Base-by-base conservation (phyloP, 2,113 vertebrate species). In the Tachycineta bicolor region DNA sequence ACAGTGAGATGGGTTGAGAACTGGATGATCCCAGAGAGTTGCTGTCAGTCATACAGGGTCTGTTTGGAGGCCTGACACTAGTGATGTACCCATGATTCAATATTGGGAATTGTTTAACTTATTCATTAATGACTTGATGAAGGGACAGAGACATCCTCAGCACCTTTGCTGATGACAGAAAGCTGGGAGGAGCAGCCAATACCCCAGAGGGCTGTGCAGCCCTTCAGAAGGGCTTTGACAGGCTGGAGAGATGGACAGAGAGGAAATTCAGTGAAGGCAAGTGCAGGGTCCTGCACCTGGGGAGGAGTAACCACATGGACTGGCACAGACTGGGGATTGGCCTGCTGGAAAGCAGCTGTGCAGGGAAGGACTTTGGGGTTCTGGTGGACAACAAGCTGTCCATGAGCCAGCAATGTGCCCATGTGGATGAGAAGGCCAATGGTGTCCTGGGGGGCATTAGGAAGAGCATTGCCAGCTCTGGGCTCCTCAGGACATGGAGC, bases 301-400 rank as follows among this genome's bases (percentile, higher is more conserved):
- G 31, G 37, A 79, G 76, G 31, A 64, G 2, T 3, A 23, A 44
- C 37, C 11, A 8, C 19, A 22, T 2, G 24, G 13, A 28, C 14
- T 23, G 34, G 59, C 75, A 41, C 59, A 52, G 37, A 23, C 24
- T 64, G 76, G 18, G n/a, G 37, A 11, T 0, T 43, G 47, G 43
- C 8, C 31, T 44, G 39, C 50, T 67, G 44, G 34, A 5, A 14
- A 59, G 53, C 18, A 69, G 44, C 9, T 69, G 4, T 22, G 2
- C 1, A 1, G 34, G 6, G 11, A 82, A 28, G 11, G 23, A 19
- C 7, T 29, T n/a, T 1, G 1, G 22, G 26, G 14, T 23, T 37
- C 37, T 37, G 37, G 37, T 37, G 37, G n/a, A 5, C 14, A 18
- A 28, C 11, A 33, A 55, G 9, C 6, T 41, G 14, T 56, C 28